A percentile compares a stretch with the other conserved stretches of the same genome.
These are phyloP conservation scores for Drosophila suzukii DNA, from an alignment of 1,140 invertebrate species.

Conservation along the genomic window DNA sequence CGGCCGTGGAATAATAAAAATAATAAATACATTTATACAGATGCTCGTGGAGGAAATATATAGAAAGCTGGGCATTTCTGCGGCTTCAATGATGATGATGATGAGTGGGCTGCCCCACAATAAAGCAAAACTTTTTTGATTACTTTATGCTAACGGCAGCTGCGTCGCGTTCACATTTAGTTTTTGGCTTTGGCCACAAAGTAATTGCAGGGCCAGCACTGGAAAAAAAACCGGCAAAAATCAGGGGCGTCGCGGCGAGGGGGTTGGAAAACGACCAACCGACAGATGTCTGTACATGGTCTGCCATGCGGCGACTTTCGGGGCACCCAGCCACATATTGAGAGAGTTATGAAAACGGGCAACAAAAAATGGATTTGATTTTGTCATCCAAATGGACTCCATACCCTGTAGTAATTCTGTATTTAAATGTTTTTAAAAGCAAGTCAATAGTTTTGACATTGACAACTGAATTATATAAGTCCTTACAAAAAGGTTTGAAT, in stretches of 20 bases:
- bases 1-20: not conserved
- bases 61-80: constrained; percentile 25
- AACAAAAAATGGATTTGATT: constrained; percentile 2
- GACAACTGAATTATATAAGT: too few relatives aligned
- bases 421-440: too few relatives aligned
- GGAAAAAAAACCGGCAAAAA: constrained; percentile 1
- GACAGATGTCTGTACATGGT: constrained; percentile 27
- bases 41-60: not conserved
- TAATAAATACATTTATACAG: not conserved
- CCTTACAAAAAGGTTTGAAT: not conserved
- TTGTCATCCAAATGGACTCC: not conserved
- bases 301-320: constrained; percentile 9
- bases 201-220: constrained; percentile 55
- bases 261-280: constrained; percentile 1
- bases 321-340: constrained; percentile 24
- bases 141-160: constrained; percentile 74
- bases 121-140: constrained; percentile 75
- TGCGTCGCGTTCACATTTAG: constrained; percentile 67
- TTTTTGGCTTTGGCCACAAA: constrained; percentile 61
- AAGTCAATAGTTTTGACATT: too few relatives aligned
- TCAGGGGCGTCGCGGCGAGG: not conserved
- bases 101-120: constrained; percentile 60
- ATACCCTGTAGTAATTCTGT: not conserved
- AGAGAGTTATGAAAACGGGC: constrained; percentile 18
- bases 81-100: constrained; percentile 47